Base-by-base conservation (phyloP, 2,797 vertebrate genomes). In the Chelon labrosus region DNA sequence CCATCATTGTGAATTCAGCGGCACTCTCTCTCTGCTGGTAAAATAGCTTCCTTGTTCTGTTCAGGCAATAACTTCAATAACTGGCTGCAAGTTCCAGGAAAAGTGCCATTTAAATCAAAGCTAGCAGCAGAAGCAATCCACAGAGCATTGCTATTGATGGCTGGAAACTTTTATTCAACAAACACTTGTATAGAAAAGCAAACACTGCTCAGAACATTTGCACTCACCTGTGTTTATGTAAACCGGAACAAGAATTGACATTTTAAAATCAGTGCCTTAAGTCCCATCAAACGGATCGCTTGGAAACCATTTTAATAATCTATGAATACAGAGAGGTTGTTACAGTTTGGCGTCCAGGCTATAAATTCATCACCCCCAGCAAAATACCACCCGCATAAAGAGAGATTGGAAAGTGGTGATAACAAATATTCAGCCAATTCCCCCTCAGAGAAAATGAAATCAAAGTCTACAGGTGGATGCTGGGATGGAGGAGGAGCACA, bases 21-120 rank as follows among this genome's bases (percentile, higher is more conserved):
- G 65, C 68, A 14, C 73, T 85, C 60, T 67, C 68, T 71, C 82
- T 83, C 80, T 85, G 87, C 80, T 37, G 70, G 76, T 70, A 83
- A 86, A 87, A 87, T 80, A 77, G 67, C 82, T 84, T 85, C 74
- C 86, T 83, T 83, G 70, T 84, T 87, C 83, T 80, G 72, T 84
- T 86, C 73, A 75, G 60, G 67, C 79, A 79, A 66, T 86, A 81
- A 83, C 85, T 88, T 85, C 65, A 73, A 77, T 84, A 82, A 85
- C 79, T 61, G 68, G 11, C 73, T 83, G 59, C 19, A n/a, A 70
- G 75, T 75, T 88, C 61, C 60, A 55, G 80, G 79, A 86, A 72
- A 87, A 85, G 71, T 89, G 78, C 58, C 73, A 85, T 87, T 90
- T 79, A 52, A 84, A 84, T 86, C 81, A 82, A 85, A 84, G 78